phyloP scores from a whole-genome alignment of 2,113 vertebrate genomes.

The Circaetus cinerascens region DNA sequence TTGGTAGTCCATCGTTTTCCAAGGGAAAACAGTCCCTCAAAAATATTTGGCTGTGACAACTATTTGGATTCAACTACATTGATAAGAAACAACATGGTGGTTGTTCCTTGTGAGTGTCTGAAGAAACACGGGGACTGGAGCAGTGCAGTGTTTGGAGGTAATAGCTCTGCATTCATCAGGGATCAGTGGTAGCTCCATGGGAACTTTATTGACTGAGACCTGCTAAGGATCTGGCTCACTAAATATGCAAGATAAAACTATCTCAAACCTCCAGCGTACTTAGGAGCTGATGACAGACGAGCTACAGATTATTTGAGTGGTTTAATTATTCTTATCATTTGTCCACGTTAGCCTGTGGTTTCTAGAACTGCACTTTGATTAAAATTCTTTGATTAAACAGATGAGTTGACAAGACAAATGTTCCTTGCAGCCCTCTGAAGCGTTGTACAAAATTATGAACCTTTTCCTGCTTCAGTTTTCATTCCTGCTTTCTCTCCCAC shows the following conservation, averaged over 20 bases:
- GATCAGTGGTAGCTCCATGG: not conserved
- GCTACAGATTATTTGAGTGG: not conserved
- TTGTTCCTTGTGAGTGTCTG: not conserved
- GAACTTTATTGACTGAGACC: not conserved
- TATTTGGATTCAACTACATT: not conserved
- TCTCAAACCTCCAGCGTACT: not conserved
- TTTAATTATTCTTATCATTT: constrained; percentile 32
- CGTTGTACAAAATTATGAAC: not conserved
- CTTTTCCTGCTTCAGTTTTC: not conserved
- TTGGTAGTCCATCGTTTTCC: not conserved
- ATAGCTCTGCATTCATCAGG: not conserved
- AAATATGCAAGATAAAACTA: not conserved
- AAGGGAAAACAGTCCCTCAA: not conserved
- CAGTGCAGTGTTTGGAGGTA: not conserved
- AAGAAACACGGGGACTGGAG: not conserved
- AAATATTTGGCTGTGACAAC: not conserved
- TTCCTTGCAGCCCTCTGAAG: not conserved
- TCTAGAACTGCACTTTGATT: constrained; percentile 26
- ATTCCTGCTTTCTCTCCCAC: not conserved
- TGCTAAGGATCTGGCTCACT: not conserved
- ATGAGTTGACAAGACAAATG: not conserved
- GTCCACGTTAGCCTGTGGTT: not conserved
- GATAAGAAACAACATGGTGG: not conserved
- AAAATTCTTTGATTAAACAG: constrained; percentile 23
- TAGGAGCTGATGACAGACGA: not conserved